phyloP scores from a whole-genome alignment of 1,140 invertebrate species.

The Pachyrhynchus sulphureomaculatus region DNA sequence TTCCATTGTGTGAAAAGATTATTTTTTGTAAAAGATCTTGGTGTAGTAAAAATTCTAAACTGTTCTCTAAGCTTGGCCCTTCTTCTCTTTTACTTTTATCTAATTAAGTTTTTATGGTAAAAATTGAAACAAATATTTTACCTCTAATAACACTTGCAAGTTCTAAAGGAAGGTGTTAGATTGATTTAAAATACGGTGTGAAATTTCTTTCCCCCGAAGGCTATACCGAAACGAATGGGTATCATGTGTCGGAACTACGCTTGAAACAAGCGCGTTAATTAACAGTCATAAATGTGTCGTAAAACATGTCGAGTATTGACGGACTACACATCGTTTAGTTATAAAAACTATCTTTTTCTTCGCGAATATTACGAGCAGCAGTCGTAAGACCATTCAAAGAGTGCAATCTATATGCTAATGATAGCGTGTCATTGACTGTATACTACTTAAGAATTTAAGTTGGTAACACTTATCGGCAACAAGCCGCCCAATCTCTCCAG shows the following conservation, averaged over 20 bases:
- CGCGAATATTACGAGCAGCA: conserved; percentile 21
- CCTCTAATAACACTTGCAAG: no score
- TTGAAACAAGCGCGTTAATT: conserved; percentile 36
- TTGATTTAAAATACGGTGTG: conserved; percentile 24
- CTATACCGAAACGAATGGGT: conserved; percentile 3
- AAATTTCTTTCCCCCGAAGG: conserved; percentile 20
- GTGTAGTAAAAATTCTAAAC: no score
- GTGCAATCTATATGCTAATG: conserved; percentile 42
- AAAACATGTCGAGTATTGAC: conserved; percentile 27
- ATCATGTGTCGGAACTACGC: conserved; percentile 26
- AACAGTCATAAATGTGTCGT: conserved; percentile 37
- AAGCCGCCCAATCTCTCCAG: conserved; percentile 9
- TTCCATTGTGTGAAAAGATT: no score
- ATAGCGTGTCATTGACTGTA: conserved; percentile 30
- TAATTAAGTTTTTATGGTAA: no score
- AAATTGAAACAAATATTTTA: no score
- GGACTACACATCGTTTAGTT: conserved; percentile 11
- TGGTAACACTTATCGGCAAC: conserved; percentile 35
- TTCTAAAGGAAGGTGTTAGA: conserved; percentile 10
- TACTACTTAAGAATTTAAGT: conserved; percentile 35
- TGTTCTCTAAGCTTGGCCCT: no score
- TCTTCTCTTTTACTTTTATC: no score
- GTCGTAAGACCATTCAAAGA: conserved; percentile 21
- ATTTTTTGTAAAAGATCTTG: no score
- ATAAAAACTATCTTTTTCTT: conserved; percentile 15